Evolutionary conservation across 2,888 invertebrate genomes (phyloP).

Genomic region (Synergus umbraculus): DNA sequence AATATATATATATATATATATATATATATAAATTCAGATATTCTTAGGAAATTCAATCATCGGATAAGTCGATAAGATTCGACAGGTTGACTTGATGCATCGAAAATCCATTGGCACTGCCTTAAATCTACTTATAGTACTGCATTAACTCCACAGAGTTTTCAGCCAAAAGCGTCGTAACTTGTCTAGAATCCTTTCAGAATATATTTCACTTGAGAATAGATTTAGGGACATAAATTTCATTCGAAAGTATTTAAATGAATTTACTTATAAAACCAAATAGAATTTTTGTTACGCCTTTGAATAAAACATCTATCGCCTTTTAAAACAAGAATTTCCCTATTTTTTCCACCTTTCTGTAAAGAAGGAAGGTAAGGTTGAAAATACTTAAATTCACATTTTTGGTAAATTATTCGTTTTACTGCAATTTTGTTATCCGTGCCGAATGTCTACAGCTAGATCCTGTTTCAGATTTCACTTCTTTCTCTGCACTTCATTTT

Average conservation of each 20-base stretch:
- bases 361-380: no score
- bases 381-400: no score
- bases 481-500: constrained; percentile 14
- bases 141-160: constrained; percentile 13
- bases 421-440: no score
- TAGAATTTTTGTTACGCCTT: not conserved
- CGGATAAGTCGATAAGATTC: constrained; percentile 29
- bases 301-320: not conserved
- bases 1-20: no score
- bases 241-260: constrained; percentile 1
- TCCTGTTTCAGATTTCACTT: no score
- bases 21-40: constrained; percentile 15
- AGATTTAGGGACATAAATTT: not conserved
- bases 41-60: constrained; percentile 25
- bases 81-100: constrained; percentile 28
- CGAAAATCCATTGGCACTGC: constrained; percentile 17
- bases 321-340: not conserved
- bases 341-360: no score
- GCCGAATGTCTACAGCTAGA: no score
- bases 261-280: not conserved
- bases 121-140: constrained; percentile 25
- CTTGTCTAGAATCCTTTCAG: constrained; percentile 7
- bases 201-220: constrained; percentile 13
- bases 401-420: no score
- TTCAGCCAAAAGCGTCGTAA: constrained; percentile 14